These are phyloP conservation scores for Smithornis capensis DNA, from an alignment of 2,113 vertebrate species.

Conservation along the genomic window DNA sequence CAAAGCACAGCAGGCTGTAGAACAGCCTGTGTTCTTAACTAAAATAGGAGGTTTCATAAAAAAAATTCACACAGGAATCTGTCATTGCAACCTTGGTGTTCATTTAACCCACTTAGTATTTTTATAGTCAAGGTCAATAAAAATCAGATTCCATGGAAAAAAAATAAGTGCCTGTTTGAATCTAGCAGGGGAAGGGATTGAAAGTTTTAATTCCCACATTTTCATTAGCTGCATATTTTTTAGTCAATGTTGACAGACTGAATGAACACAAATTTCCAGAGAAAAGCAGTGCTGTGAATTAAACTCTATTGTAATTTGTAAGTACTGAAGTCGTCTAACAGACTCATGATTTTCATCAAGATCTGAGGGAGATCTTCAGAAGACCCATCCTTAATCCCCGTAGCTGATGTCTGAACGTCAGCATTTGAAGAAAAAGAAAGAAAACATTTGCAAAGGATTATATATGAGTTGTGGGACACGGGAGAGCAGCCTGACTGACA, in stretches of 20 bases:
- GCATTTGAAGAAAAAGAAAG: slow-evolving; percentile 46
- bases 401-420: not conserved
- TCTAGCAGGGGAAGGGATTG: not conserved
- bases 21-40: not conserved
- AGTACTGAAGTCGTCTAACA: not conserved
- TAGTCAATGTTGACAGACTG: slow-evolving; percentile 32
- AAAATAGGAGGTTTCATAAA: slow-evolving; percentile 13
- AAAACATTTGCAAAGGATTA: slow-evolving; percentile 41
- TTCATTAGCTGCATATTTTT: not conserved
- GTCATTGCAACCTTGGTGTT: slow-evolving; percentile 18
- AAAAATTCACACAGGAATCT: slow-evolving; percentile 43
- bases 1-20: not conserved
- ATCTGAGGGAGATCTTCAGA: slow-evolving; percentile 24
- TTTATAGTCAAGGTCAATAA: slow-evolving; percentile 41
- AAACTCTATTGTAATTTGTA: not conserved
- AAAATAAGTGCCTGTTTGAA: not conserved
- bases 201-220: slow-evolving; percentile 33
- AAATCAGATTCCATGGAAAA: slow-evolving; percentile 21
- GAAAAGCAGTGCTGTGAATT: not conserved
- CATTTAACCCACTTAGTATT: slow-evolving; percentile 61
- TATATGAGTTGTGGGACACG: not conserved
- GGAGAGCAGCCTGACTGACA: slow-evolving; percentile 8
- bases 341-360: slow-evolving; percentile 8
- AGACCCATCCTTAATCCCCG: not conserved
- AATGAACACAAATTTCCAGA: not conserved